A percentile compares a stretch with the other conserved stretches of the same genome.
These are phyloP conservation scores for Germaria angustata DNA, from an alignment of 2,888 invertebrate genomes.

Conservation along the genomic window DNA sequence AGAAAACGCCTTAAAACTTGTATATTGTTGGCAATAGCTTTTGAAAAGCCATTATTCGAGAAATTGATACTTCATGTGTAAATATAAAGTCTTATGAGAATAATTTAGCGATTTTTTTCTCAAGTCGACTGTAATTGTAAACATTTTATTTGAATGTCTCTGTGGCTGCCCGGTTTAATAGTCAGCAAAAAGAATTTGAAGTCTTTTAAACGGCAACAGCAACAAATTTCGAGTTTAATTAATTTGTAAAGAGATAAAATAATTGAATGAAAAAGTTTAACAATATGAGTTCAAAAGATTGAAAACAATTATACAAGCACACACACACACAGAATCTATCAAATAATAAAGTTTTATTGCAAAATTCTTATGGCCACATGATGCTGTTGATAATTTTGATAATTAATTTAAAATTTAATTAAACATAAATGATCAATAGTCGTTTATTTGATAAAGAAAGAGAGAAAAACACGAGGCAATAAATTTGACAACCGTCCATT, in stretches of 20 bases:
- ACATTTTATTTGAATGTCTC: background rate
- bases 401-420: slow-evolving; percentile 62
- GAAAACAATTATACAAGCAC: slow-evolving; percentile 19
- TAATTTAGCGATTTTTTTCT: no score
- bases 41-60: no score
- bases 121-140: no score
- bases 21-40: no score
- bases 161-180: background rate
- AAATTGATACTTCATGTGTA: no score
- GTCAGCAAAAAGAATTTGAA: background rate
- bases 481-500: slow-evolving; percentile 63
- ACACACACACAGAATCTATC: background rate
- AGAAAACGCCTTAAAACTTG: no score
- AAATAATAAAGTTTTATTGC: slow-evolving; percentile 47
- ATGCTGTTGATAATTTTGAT: slow-evolving; percentile 29
- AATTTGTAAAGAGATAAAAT: slow-evolving; percentile 54
- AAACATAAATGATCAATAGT: slow-evolving; percentile 55
- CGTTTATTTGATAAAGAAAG: slow-evolving; percentile 5
- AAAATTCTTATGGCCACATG: slow-evolving; percentile 48
- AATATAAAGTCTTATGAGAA: no score
- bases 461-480: slow-evolving; percentile 31
- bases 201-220: background rate
- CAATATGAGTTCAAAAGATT: slow-evolving; percentile 2
- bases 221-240: slow-evolving; percentile 31
- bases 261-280: slow-evolving; percentile 47